Conservation (phyloP, 2,888 invertebrate genomes). For the Eristalis tenax region DNA sequence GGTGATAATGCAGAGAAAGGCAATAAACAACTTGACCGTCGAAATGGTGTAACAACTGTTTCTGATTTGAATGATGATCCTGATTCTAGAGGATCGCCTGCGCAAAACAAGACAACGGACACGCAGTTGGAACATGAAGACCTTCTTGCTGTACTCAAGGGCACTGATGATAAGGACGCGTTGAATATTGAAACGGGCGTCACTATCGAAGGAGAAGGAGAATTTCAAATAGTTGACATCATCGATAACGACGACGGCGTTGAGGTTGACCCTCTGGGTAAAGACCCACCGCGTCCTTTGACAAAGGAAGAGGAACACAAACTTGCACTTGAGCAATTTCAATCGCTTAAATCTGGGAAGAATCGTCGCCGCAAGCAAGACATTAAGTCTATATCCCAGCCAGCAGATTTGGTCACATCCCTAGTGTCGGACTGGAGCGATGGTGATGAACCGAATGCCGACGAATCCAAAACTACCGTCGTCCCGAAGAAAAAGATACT, state of each 20-base stretch:
- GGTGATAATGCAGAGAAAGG: not conserved
- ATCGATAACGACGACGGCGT: slow-evolving; percentile 75
- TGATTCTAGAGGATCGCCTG: slow-evolving; percentile 29
- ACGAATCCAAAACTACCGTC: not conserved
- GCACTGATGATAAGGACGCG: slow-evolving; percentile 83
- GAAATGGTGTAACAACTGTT: slow-evolving; percentile 40
- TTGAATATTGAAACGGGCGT: slow-evolving; percentile 73
- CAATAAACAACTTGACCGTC: slow-evolving; percentile 8
- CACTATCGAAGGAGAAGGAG: slow-evolving; percentile 79
- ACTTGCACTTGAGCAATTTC: slow-evolving; percentile 79
- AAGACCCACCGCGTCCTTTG: slow-evolving; percentile 57
- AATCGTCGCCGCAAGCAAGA: slow-evolving; percentile 75
- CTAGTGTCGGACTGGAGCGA: slow-evolving; percentile 81
- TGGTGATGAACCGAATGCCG: slow-evolving; percentile 74
- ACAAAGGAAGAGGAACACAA: slow-evolving; percentile 78
- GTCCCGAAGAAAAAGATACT: slow-evolving; percentile 32
- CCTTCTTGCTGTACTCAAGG: slow-evolving; percentile 82
- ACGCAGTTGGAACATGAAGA: slow-evolving; percentile 77
- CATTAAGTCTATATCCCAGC: slow-evolving; percentile 70
- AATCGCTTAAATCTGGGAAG: slow-evolving; percentile 73
- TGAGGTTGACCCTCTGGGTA: slow-evolving; percentile 29
- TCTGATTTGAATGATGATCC: slow-evolving; percentile 31
- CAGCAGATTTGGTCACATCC: slow-evolving; percentile 76
- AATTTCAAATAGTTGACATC: slow-evolving; percentile 79
- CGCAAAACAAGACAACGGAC: slow-evolving; percentile 4